A percentile compares a stretch with the other conserved stretches of the same genome.
Conservation (phyloP, 2,888 invertebrate species). For the Leucoptera coffeella region DNA sequence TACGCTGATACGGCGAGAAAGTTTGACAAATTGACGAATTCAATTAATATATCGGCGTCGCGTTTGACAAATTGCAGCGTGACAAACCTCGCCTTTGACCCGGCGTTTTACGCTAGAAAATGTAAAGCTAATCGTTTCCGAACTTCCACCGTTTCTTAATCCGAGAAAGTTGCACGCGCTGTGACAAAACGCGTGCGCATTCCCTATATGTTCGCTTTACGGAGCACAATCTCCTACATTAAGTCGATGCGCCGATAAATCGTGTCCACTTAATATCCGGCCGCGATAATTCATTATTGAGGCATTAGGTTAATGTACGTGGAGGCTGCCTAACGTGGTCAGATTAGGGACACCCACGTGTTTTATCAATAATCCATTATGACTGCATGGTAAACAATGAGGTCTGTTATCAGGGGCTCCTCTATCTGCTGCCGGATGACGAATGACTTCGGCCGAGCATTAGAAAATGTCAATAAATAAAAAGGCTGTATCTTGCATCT, state of each 20-base stretch:
- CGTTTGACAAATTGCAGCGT: too few relatives aligned
- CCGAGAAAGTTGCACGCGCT: too few relatives aligned
- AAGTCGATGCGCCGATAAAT: constrained; percentile 28
- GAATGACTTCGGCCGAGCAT: constrained; percentile 32
- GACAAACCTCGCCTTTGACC: too few relatives aligned
- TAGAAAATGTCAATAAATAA: constrained; percentile 52
- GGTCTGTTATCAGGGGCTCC: constrained; percentile 29
- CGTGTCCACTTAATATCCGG: constrained; percentile 37
- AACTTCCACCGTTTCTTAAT: too few relatives aligned
- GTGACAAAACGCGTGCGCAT: too few relatives aligned
- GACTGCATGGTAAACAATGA: constrained; percentile 40
- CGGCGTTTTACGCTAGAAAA: too few relatives aligned
- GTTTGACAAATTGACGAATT: too few relatives aligned
- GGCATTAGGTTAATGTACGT: constrained; percentile 27
- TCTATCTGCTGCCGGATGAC: constrained; percentile 31
- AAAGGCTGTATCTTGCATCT: constrained; percentile 39
- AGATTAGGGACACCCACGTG: constrained; percentile 49
- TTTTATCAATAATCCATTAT: constrained; percentile 53
- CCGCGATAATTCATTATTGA: constrained; percentile 32
- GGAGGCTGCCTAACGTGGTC: constrained; percentile 27
- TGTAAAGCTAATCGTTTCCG: too few relatives aligned
- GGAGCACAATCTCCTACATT: constrained; percentile 33
- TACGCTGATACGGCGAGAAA: neutral
- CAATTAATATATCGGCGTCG: too few relatives aligned
- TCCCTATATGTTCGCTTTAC: too few relatives aligned